Evolutionary conservation across 2,797 vertebrate species (phyloP), one percentile per base, ranked within the genome.

Genomic region (Sebastes hubbsi): DNA sequence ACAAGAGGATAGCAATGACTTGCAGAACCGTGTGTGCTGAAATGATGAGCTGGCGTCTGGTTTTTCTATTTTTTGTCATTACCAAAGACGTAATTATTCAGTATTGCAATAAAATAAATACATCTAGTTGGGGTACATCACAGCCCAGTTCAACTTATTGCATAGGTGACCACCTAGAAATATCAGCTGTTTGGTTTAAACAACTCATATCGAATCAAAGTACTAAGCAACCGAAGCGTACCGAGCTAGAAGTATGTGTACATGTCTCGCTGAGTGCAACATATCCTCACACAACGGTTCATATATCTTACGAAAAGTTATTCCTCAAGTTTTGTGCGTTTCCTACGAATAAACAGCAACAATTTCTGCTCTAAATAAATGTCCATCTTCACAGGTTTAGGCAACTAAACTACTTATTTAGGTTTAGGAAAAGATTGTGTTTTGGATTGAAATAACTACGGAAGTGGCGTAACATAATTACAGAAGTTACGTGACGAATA

Each of bases 31-130:
- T 2, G 14, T 22, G 49, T 24, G 61, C 46, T 11, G 6, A 27
- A 18, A 61, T 36, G 71, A 80, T 34, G 56, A 80, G 30, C 70
- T 64, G 22, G 13, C 24, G 9, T 60, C 46, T 18, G 64, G 4
- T 72, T 68, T 34, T 18, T 32, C n/a, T 0, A 63, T 29, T 58
- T 75, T 74, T 11, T 25, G 30, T 72, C n/a, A 24, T 46, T 5
- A 32, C 32, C 32, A 29, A 10, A 9, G 8, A 36, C 2, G n/a
- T 52, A 0, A 36, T 38, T 54, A 24, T 29, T 71, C 1, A 22
- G 22, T 49, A 6, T 27, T 38, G 36, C 13, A 69, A 3, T 73
- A 18, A 73, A 73, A 70, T 56, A 30, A 61, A 58, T 56, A 2
- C 5, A 46, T 8, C 8, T 27, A 59, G 63, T 6, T 24, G 25